Evolutionary conservation across 2,888 invertebrate genomes (phyloP), one percentile per base, ranked within the genome.

Genomic region (Drosophila aldrichi): DNA sequence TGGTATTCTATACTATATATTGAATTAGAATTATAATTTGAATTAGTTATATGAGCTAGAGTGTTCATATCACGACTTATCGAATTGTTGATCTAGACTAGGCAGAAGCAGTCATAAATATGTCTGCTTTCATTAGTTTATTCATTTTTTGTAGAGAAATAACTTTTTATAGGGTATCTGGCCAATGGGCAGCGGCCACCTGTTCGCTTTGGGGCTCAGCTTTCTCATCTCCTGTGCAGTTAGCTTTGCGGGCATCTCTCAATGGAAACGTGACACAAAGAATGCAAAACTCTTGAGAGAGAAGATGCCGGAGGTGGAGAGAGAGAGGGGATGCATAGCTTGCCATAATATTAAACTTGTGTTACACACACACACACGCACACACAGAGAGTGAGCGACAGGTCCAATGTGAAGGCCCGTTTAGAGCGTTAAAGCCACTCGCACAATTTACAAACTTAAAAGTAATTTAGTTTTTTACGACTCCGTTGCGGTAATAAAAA

Each of bases 381-480:
- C 52, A 41, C 46, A 36, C 48, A 40, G 52, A 61, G 25, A 61
- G 18, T 41, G 34, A 56, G 46, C 66, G 38, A 49, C 49, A 68
- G 62, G 59, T 62, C 52, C 56, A 61, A 57, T 67, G 44, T 49
- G 34, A 56, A 66, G 70, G 79, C 76, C 68, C 67, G 77, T 69
- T 70, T 69, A 72, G 78, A 77, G 78, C 77, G 72, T 72, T 76
- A 72, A 76, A 77, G 79, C 74, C 76, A 74, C 88, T 85, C 78
- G 74, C 83, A 90, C 88, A 87, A 77, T 88, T 81, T 77, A 87
- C 85, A 87, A 90, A 88, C 86, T 89, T 85, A 87, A 91, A 90
- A 90, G 90, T 88, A 90, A 90, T 90, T 90, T 90, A 85, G 90
- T 83, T 88, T 89, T 90, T 91, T 90, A 90, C 82, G 91, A 91